phyloP scores from a whole-genome alignment of 2,113 vertebrate genomes.

The Corynorhinus townsendii region DNA sequence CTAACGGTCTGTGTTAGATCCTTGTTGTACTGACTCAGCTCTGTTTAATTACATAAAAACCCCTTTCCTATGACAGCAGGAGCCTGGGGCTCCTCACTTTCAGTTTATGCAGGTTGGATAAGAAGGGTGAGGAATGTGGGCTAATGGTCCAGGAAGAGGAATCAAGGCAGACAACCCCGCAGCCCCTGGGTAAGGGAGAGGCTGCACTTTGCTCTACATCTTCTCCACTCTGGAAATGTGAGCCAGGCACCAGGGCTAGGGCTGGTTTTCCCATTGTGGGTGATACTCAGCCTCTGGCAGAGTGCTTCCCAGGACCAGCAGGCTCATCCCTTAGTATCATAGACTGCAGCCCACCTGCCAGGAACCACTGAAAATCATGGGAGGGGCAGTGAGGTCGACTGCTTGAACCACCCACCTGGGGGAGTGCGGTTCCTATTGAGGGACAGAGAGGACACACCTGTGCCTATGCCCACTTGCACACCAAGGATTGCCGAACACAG shows the following conservation, averaged over 20 bases:
- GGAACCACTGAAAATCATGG: not conserved
- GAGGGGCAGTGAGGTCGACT: not conserved
- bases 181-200: not conserved
- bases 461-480: not conserved
- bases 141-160: not conserved
- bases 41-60: not conserved
- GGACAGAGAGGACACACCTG: not conserved
- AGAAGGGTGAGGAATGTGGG: not conserved
- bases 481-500: not conserved
- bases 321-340: not conserved
- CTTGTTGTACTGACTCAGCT: not conserved
- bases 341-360: too few species aligned
- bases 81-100: not conserved
- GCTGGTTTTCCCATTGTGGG: not conserved
- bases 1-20: not conserved
- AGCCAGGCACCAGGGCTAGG: not conserved
- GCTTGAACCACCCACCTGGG: not conserved
- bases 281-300: not conserved
- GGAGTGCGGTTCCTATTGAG: not conserved
- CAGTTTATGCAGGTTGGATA: not conserved
- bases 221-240: not conserved
- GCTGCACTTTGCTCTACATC: not conserved
- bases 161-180: not conserved
- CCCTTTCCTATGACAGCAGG: not conserved
- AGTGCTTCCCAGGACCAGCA: not conserved